Evolutionary conservation across 2,888 invertebrate species (phyloP), one percentile per base, ranked within the genome.

Genomic region (Gandaritis pyraliata): DNA sequence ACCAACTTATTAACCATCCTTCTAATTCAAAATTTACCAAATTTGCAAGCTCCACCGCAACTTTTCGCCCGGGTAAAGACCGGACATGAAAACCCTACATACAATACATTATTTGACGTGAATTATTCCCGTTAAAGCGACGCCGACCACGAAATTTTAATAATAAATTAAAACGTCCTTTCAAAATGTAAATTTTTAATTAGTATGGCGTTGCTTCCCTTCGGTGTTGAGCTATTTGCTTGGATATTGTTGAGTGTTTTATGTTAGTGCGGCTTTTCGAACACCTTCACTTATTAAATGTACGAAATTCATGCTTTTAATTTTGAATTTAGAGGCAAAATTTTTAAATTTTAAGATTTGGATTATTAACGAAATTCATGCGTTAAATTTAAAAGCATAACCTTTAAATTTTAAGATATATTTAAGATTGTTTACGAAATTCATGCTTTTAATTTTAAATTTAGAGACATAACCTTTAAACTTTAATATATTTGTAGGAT

Each of bases 141-240:
- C 82, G 80, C 75, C 74, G 72, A 77, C 88, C 87, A 83, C 88
- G 71, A 83, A 87, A 90, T 88, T 89, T 90, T 90, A 88, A 90
- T 90, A 90, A 88, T 89, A 80, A 87, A 90, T 88, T 86, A 83
- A 89, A 86, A 85, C 85, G 85, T 82, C 85, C 89, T 87, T 86
- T 86, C 82, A 85, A 85, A 88, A 89, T 88, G 88, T 88, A 85
- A 88, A 91, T 90, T 89, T 91, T 88, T 90, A 88, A 91, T 90
- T 85, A 88, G 82, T 77, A 80, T 74, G 64, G 72, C 75, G 75
- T 62, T 70, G 69, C 70, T 71, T 72, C 72, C 71, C 72, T 71
- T 72, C 69, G 61, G 59, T 68, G 67, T 65, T 68, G 63, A 66
- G 62, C 58, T 68, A 66, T 70, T 74, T 62, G 64, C 62, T 54